Conservation (phyloP, 2,888 invertebrate genomes). For the Dugesia japonica region DNA sequence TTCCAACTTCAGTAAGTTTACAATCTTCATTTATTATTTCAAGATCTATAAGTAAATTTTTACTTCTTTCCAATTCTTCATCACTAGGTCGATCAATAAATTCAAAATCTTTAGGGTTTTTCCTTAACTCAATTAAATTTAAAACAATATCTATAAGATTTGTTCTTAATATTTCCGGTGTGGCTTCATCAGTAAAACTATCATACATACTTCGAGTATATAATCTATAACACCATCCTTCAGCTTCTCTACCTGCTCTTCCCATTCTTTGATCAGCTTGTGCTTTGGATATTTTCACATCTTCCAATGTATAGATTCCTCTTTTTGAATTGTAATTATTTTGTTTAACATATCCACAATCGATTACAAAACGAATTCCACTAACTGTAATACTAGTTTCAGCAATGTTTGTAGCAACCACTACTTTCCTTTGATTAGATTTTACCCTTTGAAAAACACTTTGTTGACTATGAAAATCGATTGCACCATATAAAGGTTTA, state of each 20-base stretch:
- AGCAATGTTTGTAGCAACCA: constrained; percentile 96
- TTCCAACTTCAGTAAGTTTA: constrained; percentile 52
- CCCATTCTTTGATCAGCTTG: constrained; percentile 93
- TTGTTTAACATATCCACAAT: constrained; percentile 97
- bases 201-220: constrained; percentile 93
- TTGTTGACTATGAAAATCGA: constrained; percentile 97
- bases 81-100: constrained; percentile 99
- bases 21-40: constrained; percentile 74
- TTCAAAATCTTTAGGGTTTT: constrained; percentile 89
- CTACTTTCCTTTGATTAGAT: constrained; percentile 79
- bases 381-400: constrained; percentile 96
- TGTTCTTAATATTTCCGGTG: constrained; percentile 92
- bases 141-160: constrained; percentile 86
- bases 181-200: constrained; percentile 89
- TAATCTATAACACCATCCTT: constrained; percentile 84
- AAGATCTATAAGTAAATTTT: constrained; percentile 85
- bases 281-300: constrained; percentile 88
- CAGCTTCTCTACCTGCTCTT: constrained; percentile 86
- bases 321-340: constrained; percentile 51
- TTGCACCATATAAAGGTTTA: constrained; percentile 83
- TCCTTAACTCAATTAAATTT: constrained; percentile 96
- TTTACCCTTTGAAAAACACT: constrained; percentile 96
- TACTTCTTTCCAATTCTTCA: constrained; percentile 80
- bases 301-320: constrained; percentile 91
- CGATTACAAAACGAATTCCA: constrained; percentile 95